Evolutionary conservation across 2,888 invertebrate genomes (phyloP).

Genomic region (Baronia brevicornis): DNA sequence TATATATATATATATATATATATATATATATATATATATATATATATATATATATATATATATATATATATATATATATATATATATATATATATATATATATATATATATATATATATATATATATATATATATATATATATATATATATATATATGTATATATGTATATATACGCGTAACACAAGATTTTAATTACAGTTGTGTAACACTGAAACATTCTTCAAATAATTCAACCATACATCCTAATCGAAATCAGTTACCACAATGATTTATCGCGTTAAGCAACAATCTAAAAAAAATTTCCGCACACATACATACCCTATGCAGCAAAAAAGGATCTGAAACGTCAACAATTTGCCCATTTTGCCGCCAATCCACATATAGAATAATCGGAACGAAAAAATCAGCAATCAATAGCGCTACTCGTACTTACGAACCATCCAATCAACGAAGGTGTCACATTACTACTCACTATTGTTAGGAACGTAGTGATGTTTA

Average conservation of each 20-base stretch:
- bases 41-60: no score
- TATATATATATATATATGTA: no score
- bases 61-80: no score
- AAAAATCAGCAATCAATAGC: constrained; percentile 58
- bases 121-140: no score
- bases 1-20: no score
- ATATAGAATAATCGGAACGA: constrained; percentile 44
- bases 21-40: no score
- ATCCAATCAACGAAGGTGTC: constrained; percentile 69
- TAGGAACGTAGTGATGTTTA: constrained; percentile 53
- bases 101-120: no score
- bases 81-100: no score
- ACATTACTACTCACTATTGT: constrained; percentile 62
- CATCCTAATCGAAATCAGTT: constrained; percentile 28
- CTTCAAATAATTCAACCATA: constrained; percentile 30
- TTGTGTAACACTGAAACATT: constrained; percentile 13
- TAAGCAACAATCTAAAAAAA: constrained; percentile 36
- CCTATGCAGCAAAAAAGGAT: constrained; percentile 33
- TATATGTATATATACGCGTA: no score
- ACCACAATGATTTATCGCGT: no score
- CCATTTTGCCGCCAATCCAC: constrained; percentile 53
- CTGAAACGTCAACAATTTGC: constrained; percentile 67
- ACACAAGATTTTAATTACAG: no score
- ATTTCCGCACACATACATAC: constrained; percentile 49
- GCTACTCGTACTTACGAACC: constrained; percentile 51